Evolutionary conservation across 2,113 vertebrate genomes (phyloP).

Genomic region (Arvicanthis niloticus): DNA sequence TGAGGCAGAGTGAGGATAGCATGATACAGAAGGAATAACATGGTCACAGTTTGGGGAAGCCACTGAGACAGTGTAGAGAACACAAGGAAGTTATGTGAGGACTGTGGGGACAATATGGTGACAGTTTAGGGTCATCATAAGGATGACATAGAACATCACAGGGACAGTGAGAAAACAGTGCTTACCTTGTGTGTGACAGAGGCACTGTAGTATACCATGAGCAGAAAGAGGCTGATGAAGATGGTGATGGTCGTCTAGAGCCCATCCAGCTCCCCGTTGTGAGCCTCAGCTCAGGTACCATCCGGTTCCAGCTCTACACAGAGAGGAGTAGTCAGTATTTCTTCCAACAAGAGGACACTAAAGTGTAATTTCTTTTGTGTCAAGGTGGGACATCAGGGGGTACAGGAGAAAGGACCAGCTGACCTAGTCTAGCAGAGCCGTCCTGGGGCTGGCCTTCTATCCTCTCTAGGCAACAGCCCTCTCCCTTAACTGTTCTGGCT

Average conservation of each 20-base stretch:
- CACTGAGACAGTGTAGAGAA: not conserved
- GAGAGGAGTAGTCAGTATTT: not conserved
- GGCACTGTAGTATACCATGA: conserved; percentile 81
- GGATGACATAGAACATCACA: not conserved
- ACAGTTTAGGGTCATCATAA: not conserved
- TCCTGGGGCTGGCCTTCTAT: not conserved
- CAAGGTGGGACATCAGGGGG: not conserved
- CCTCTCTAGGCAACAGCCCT: not conserved
- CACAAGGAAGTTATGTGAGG: too few species aligned
- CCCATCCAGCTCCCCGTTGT: conserved; percentile 65
- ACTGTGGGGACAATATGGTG: not conserved
- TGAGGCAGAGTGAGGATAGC: not conserved
- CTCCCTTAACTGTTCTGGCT: not conserved
- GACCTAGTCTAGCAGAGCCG: not conserved
- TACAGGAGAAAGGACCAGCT: too few species aligned
- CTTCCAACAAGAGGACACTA: fast-evolving
- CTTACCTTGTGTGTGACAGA: conserved; percentile 78
- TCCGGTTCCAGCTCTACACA: conserved; percentile 36
- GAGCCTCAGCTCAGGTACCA: conserved; percentile 15
- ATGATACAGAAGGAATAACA: not conserved
- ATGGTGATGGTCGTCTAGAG: conserved; percentile 79
- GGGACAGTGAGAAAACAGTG: not conserved
- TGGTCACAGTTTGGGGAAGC: not conserved
- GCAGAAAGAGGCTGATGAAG: conserved; percentile 83
- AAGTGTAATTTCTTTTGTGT: not conserved